Base-by-base conservation (phyloP, 2,888 invertebrate genomes). In the Tenthredo livida region DNA sequence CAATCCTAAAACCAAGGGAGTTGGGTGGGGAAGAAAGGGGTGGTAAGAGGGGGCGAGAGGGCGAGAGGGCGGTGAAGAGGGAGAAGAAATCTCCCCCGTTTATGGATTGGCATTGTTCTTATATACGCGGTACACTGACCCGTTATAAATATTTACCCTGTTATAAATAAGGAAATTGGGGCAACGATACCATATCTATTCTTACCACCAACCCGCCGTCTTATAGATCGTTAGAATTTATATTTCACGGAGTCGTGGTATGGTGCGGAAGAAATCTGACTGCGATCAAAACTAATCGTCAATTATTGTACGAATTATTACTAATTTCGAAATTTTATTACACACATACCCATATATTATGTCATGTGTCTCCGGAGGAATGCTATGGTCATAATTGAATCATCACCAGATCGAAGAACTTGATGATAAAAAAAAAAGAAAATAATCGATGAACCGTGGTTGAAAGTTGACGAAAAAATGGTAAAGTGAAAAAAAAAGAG, bases 111-210 rank as follows among this genome's bases (percentile, higher is more conserved):
- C 80, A 80, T 80, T 80, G 65, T 80, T 61, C 50, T 83, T 33
- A 50, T 33, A 50, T 67, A 83, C 47, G 67, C 83, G 67, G 80
- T 58, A 80, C 80, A 61, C 61, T 37, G 80, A 61, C 25, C 83
- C 67, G 67, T 70, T 65, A 83, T 83, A 83, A 83, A 83, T 83
- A 83, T 83, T 83, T 83, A 83, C 83, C 67, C 67, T n/a, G 47
- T 83, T 83, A 67, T 83, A 70, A 83, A 83, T 70, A 70, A 65
- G 67, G 70, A 83, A 83, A 83, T 83, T 67, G 83, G 83, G 67
- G 67, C 70, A 67, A 50, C 67, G 83, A 67, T 65, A 83, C 83
- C 65, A 33, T 33, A 77, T 67, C 80, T 77, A 58, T 80, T 80
- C 33, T 58, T 61, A 58, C 80, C 50, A 21, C 80, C 40, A 37